These are phyloP conservation scores for Antennarius maculatus DNA, from an alignment of 2,797 vertebrate genomes.

Conservation along the genomic window DNA sequence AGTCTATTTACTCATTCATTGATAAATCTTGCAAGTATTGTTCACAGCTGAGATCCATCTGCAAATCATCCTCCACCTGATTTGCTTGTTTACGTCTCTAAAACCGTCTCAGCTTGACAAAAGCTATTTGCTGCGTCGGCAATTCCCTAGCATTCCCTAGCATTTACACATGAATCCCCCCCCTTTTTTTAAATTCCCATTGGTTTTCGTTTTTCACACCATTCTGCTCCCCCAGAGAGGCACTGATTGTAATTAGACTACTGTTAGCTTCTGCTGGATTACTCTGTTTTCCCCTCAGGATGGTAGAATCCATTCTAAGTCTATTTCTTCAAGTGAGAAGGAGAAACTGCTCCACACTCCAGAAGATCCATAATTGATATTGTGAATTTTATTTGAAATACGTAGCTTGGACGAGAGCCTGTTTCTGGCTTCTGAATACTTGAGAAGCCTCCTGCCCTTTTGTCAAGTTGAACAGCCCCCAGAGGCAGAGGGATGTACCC, in stretches of 20 bases:
- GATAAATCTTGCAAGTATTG: too few species aligned
- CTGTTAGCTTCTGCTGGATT: constrained; percentile 68
- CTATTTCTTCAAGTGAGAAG: constrained; percentile 47
- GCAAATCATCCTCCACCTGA: too few species aligned
- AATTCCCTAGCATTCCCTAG: constrained; percentile 57
- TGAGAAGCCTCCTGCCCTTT: constrained; percentile 69
- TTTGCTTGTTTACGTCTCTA: constrained; percentile 42
- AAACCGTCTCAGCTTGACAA: constrained; percentile 61
- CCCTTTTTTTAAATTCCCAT: constrained; percentile 43
- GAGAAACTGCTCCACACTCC: constrained; percentile 44
- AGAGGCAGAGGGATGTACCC: constrained; percentile 63
- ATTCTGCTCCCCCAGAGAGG: constrained; percentile 56
- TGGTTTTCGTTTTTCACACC: constrained; percentile 65
- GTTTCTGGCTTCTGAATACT: constrained; percentile 68
- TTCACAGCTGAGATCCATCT: too few species aligned
- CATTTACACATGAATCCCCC: constrained; percentile 57
- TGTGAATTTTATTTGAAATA: constrained; percentile 61
- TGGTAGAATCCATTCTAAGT: constrained; percentile 58
- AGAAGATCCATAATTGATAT: constrained; percentile 67
- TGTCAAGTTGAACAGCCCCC: constrained; percentile 71
- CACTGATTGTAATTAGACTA: constrained; percentile 66
- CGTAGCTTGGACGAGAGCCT: constrained; percentile 57
- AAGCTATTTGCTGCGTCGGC: constrained; percentile 66
- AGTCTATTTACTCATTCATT: too few species aligned
- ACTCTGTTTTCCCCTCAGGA: constrained; percentile 54